Percentiles rank a stretch among this genome's conserved stretches.
These are phyloP conservation scores for Micrasema minimum DNA, from an alignment of 1,140 invertebrate species.

Conservation along the genomic window DNA sequence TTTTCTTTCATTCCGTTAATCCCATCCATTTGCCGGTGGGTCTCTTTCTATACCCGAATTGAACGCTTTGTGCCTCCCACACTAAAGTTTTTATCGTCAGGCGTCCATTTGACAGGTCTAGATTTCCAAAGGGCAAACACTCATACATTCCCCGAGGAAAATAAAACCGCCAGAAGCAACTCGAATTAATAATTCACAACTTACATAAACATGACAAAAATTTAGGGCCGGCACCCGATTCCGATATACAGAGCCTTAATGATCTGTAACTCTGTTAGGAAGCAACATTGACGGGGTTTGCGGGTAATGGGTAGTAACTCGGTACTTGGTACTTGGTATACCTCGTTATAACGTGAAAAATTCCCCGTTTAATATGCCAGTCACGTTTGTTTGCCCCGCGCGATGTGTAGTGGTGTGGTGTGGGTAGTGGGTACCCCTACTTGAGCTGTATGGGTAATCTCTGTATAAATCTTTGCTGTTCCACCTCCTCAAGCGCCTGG, in stretches of 20 bases:
- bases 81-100: no score
- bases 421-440: neutral
- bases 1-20: no score
- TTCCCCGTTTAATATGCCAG: slow-evolving; percentile 10
- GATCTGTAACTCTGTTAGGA: slow-evolving; percentile 9
- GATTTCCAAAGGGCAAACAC: no score
- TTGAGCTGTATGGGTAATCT: slow-evolving; percentile 12
- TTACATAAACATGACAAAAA: neutral
- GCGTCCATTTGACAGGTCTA: no score
- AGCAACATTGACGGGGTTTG: slow-evolving; percentile 2
- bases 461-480: slow-evolving; percentile 19
- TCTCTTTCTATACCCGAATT: no score
- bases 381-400: slow-evolving; percentile 22
- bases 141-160: no score
- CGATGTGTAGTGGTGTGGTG: neutral
- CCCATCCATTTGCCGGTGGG: no score
- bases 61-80: no score
- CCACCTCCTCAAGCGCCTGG: slow-evolving; percentile 6
- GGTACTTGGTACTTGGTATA: no score
- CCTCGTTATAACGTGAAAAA: slow-evolving; percentile 24
- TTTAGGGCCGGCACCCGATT: neutral
- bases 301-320: no score
- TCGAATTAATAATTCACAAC: neutral
- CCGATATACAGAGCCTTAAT: neutral
- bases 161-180: no score